A percentile compares a stretch with the other conserved stretches of the same genome.
Evolutionary conservation across 2,113 vertebrate genomes (phyloP).

Genomic region (Elachura formosa): DNA sequence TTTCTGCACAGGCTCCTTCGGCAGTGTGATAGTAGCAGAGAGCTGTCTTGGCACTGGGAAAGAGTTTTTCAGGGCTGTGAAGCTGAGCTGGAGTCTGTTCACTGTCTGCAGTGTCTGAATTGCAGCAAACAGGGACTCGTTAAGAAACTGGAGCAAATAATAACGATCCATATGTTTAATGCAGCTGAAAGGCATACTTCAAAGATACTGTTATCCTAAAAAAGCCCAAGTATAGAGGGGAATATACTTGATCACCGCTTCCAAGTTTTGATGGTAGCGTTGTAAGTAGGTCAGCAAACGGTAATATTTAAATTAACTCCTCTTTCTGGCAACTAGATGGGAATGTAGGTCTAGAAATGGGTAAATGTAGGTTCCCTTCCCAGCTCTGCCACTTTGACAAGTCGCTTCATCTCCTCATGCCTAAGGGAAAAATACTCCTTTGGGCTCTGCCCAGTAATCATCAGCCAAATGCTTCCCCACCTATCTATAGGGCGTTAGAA

Average conservation of each 20-base stretch:
- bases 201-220: conserved; percentile 37
- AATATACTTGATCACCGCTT: not conserved
- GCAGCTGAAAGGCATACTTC: conserved; percentile 40
- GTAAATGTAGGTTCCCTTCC: conserved; percentile 26
- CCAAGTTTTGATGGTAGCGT: not conserved
- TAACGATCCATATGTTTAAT: conserved; percentile 48
- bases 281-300: conserved; percentile 58
- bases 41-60: not conserved
- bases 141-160: conserved; percentile 54
- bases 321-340: conserved; percentile 36
- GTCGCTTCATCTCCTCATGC: conserved; percentile 32
- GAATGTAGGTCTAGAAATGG: conserved; percentile 45
- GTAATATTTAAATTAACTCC: conserved; percentile 55
- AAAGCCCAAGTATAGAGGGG: conserved; percentile 19
- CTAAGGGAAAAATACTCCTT: conserved; percentile 36
- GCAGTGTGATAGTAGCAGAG: not conserved
- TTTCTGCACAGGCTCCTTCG: not conserved
- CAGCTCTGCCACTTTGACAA: conserved; percentile 39
- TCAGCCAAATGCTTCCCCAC: conserved; percentile 49
- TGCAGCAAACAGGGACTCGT: not conserved
- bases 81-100: not conserved
- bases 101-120: not conserved
- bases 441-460: conserved; percentile 48
- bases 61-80: not conserved
- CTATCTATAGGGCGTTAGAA: conserved; percentile 53